Evolutionary conservation across 2,888 invertebrate species (phyloP).

Genomic region (Amiota communis): DNA sequence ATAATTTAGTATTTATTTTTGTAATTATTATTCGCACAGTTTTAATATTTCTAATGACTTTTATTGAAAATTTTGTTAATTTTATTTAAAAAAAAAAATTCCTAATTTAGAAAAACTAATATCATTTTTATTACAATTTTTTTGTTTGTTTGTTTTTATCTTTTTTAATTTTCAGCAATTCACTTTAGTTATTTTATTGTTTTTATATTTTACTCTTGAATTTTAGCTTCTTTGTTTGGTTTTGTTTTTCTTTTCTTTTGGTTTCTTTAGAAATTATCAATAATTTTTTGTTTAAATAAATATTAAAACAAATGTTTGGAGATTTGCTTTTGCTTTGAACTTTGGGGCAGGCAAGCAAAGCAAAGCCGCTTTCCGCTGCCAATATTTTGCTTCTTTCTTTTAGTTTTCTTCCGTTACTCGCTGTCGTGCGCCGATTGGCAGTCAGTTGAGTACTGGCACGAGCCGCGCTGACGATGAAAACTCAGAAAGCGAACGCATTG

Average conservation of each 20-base stretch:
- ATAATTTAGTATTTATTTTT: background rate
- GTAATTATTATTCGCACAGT: background rate
- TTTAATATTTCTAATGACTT: background rate
- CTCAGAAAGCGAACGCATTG: conserved; percentile 35
- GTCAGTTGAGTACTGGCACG: conserved; percentile 70
- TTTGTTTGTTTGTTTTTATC: conserved; percentile 47
- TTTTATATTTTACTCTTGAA: conserved; percentile 39
- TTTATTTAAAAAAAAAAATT: conserved; percentile 13
- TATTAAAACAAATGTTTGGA: too few relatives aligned
- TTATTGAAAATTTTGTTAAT: background rate
- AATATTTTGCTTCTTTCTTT: conserved; percentile 21
- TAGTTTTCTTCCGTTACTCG: conserved; percentile 6
- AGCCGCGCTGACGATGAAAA: conserved; percentile 64
- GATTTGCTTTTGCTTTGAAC: conserved; percentile 41
- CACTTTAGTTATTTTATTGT: conserved; percentile 35
- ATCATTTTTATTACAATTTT: conserved; percentile 21
- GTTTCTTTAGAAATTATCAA: too few relatives aligned
- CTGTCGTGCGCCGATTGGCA: conserved; percentile 67
- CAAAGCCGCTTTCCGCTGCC: conserved; percentile 44
- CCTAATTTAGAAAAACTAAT: conserved; percentile 19
- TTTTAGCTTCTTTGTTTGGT: background rate
- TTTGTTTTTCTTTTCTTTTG: conserved; percentile 20
- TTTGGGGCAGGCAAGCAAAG: conserved; percentile 9
- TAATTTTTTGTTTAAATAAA: too few relatives aligned
- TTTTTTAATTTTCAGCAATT: conserved; percentile 40